These are phyloP conservation scores for Callithrix jacchus DNA, from an alignment of 2,113 vertebrate genomes.

Conservation along the genomic window DNA sequence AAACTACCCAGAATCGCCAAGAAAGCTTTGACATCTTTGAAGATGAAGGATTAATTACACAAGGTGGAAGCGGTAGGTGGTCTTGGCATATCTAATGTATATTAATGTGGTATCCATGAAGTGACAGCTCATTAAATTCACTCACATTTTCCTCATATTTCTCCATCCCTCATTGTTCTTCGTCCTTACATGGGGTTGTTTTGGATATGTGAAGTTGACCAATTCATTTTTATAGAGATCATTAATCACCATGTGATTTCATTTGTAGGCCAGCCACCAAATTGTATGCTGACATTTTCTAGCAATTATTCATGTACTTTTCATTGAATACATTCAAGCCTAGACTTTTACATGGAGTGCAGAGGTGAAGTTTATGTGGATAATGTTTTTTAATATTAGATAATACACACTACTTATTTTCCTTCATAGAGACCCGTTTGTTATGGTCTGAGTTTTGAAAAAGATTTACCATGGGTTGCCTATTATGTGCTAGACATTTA, in stretches of 20 bases:
- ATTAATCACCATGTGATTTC: conserved; percentile 65
- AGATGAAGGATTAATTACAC: conserved; percentile 93
- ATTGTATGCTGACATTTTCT: conserved; percentile 72
- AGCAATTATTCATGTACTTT: conserved; percentile 54
- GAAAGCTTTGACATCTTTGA: conserved; percentile 99
- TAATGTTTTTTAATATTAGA: conserved; percentile 7
- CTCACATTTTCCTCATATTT: not conserved
- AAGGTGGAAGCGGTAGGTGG: conserved; percentile 87
- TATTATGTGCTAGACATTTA: not conserved
- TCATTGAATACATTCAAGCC: not conserved
- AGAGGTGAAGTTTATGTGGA: not conserved
- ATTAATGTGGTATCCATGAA: not conserved
- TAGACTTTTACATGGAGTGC: not conserved
- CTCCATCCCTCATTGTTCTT: not conserved
- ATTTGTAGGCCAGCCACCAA: conserved; percentile 55
- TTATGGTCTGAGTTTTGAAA: not conserved
- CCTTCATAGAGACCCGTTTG: not conserved
- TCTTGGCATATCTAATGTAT: not conserved
- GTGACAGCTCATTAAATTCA: not conserved
- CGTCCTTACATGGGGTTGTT: conserved; percentile 14
- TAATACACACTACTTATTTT: not conserved
- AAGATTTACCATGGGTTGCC: not conserved
- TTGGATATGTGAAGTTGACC: conserved; percentile 49
- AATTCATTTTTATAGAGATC: conserved; percentile 58
- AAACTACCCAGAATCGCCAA: conserved; percentile 86